These are phyloP conservation scores for Gonocerus acuteangulatus DNA, from an alignment of 2,888 invertebrate genomes.

Conservation along the genomic window DNA sequence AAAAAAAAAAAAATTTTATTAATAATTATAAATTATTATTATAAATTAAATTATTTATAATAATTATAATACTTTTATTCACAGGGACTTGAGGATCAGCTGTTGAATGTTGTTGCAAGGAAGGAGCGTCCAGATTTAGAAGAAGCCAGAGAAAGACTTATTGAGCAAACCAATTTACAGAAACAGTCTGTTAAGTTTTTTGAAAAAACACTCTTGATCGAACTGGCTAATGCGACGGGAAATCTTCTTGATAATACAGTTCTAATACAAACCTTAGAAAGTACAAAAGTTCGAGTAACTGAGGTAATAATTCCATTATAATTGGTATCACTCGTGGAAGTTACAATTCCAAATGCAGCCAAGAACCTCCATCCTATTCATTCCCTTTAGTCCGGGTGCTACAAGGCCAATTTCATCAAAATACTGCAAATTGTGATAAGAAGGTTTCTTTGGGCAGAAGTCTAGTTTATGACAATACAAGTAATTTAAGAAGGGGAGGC, in stretches of 20 bases:
- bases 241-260: constrained; percentile 91
- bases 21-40: too few species aligned
- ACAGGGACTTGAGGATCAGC: constrained; percentile 80
- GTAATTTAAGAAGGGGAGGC: too few species aligned
- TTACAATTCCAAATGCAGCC: too few species aligned
- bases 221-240: constrained; percentile 77
- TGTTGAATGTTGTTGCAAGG: constrained; percentile 80
- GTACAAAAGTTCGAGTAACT: constrained; percentile 76
- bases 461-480: too few species aligned
- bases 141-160: constrained; percentile 73
- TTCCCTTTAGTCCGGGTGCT: too few species aligned
- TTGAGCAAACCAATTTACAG: constrained; percentile 77
- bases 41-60: too few species aligned
- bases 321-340: too few species aligned
- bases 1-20: too few species aligned
- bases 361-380: too few species aligned
- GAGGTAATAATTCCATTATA: constrained; percentile 59
- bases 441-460: too few species aligned
- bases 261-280: constrained; percentile 74
- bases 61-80: neutral
- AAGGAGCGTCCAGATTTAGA: constrained; percentile 81
- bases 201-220: constrained; percentile 76
- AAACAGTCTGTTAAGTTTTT: constrained; percentile 73
- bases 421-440: too few species aligned
- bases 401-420: too few species aligned